Base-by-base conservation (phyloP, 2,113 vertebrate genomes). In the Albula goreensis region DNA sequence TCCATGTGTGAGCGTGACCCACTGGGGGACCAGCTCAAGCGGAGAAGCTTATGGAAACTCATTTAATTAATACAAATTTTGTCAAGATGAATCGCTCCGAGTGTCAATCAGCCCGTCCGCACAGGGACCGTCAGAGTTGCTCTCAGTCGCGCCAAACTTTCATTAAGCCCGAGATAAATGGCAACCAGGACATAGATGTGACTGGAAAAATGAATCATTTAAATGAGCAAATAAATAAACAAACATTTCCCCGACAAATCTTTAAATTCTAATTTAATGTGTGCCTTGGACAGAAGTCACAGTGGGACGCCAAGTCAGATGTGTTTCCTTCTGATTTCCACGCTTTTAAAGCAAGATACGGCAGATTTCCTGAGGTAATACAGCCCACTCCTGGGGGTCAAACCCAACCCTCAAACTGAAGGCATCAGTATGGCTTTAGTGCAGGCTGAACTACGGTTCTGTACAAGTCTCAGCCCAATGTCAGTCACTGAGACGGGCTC, bases 51-150 rank as follows among this genome's bases (percentile, higher is more conserved):
- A 51, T 31, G 88, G 86, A 81, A 41, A 12, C 49, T 49, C 50
- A 88, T 50, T 66, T 86, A 78, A 86, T 89, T 85, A 86, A 83
- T 79, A 85, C 63, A 78, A 85, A 89, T 85, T 41, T 86, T 60
- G 87, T 88, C 80, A 86, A 51, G 70, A 79, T 82, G 53, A 86
- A 86, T 60, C 52, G 22, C 49, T 15, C 50, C 8, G 2, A n/a
- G 4, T 81, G 74, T 86, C 80, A 17, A 17, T 77, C 50, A 81
- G 6, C 74, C 66, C n/a, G 66, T 48, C 74, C 31, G 56, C 50
- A 57, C 56, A 50, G 66, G 52, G 81, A 1, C 63, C 17, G 63
- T 70, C 63, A 22, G 22, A 17, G 4, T 70, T n/a, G 19, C 63
- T 70, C 17, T 15, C n/a, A 70, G n/a, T 70, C 19, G 4, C 17